Evolutionary conservation across 2,888 invertebrate species (phyloP), one percentile per base, ranked within the genome.

Genomic region (Parnassius glacialis): DNA sequence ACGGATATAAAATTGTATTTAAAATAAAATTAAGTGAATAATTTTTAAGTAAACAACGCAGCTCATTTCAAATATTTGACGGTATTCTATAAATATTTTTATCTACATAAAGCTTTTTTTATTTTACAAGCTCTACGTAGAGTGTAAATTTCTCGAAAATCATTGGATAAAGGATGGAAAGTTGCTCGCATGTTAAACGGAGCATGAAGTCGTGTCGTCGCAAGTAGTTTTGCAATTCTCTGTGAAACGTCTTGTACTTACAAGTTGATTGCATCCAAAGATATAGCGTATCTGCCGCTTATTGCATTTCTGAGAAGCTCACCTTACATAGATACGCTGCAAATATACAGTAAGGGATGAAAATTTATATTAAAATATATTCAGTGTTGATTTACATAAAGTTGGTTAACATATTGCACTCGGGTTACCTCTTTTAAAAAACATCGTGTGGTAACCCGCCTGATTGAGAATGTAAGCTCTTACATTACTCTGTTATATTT

Each of bases 171-270:
- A 44, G 20, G 41, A n/a, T 52, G 25, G 13, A 47, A 42, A 59
- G 45, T 45, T 11, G 13, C 34, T 52, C 52, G 44, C 9, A 10
- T 20, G 58, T 51, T 42, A 59, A 60, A 41, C 42, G 50, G 50
- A 42, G 25, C 42, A 43, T 60, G 48, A 54, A 48, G 50, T 43
- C 43, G 48, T 48, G 45, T 59, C 48, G 42, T 53, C 42, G 41
- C 41, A 10, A 48, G 60, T 54, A 54, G 54, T 50, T 59, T 59
- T 53, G 54, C 43, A 25, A 54, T 60, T 54, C 43, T 16, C 50
- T 25, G 60, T 53, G 52, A 48, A 60, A 10, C 10, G 25, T 43
- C n/a, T 52, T 52, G 47, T 45, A 59, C 13, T 52, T 52, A 41
- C 42, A 25, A 13, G 42, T 45, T 60, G 20, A 54, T 54, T 59